Conservation (phyloP, 2,797 vertebrate species). For the Tokudaia muenninki region DNA sequence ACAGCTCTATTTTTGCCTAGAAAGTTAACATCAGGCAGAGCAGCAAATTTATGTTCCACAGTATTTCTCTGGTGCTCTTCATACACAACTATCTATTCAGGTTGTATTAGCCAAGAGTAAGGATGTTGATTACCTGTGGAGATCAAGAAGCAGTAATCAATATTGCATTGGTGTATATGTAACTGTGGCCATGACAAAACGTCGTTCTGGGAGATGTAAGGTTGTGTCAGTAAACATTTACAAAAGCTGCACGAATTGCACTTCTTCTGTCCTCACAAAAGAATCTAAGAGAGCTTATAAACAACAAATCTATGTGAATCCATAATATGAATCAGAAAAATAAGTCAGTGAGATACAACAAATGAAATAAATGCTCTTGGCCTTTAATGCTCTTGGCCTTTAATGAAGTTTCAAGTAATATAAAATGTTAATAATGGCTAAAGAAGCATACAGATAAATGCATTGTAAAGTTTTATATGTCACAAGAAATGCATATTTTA, state of each 20-base stretch:
- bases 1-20: not conserved
- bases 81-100: too few species aligned
- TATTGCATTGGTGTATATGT: not conserved
- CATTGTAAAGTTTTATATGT: not conserved
- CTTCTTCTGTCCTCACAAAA: not conserved
- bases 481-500: not conserved
- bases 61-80: not conserved
- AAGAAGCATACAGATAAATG: constrained; percentile 1
- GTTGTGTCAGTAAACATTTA: not conserved
- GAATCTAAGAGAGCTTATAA: not conserved
- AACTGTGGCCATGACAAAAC: not conserved
- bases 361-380: not conserved
- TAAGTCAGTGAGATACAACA: not conserved
- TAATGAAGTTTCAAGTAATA: not conserved
- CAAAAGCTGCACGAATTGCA: not conserved
- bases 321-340: not conserved
- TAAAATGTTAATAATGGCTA: not conserved
- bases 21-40: not conserved
- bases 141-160: not conserved
- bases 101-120: not conserved
- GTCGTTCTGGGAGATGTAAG: not conserved
- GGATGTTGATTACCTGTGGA: not conserved
- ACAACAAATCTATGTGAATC: not conserved
- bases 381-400: not conserved
- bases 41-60: not conserved